Conservation (phyloP, 92 coral and sea anemone genomes). For the Zoanthus sansibaricus region DNA sequence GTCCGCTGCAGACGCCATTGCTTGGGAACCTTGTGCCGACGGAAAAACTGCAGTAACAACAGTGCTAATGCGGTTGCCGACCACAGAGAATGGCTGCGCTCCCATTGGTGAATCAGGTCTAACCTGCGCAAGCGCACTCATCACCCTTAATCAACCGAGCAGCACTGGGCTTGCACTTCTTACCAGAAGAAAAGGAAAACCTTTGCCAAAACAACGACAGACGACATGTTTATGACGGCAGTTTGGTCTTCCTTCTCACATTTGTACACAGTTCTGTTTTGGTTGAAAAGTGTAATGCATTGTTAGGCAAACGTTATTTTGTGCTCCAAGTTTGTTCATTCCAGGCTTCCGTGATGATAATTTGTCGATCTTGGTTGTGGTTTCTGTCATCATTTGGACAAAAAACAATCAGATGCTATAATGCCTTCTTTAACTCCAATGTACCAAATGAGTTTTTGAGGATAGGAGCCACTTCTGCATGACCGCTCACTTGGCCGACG, state of each 20-base stretch:
- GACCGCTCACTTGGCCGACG: too few species aligned
- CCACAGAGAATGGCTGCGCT: slow-evolving; percentile 21
- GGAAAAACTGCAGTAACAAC: slow-evolving; percentile 23
- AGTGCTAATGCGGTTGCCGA: slow-evolving; percentile 18
- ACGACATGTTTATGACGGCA: slow-evolving; percentile 31
- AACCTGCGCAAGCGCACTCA: slow-evolving; percentile 38
- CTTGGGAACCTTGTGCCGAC: slow-evolving; percentile 29
- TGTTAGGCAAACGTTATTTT: background rate
- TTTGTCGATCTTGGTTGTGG: too few species aligned
- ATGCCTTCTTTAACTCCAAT: too few species aligned
- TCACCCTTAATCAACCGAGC: slow-evolving; percentile 14
- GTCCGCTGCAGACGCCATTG: slow-evolving; percentile 11
- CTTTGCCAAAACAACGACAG: background rate
- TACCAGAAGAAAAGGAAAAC: slow-evolving; percentile 9
- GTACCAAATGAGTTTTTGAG: too few species aligned
- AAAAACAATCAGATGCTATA: too few species aligned
- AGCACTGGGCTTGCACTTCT: background rate
- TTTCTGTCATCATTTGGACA: too few species aligned
- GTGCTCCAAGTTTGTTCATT: too few species aligned
- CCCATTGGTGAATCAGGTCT: slow-evolving; percentile 32
- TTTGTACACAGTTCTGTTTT: background rate
- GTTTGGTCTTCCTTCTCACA: background rate
- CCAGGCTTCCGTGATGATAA: too few species aligned
- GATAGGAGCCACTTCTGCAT: too few species aligned
- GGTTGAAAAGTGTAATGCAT: background rate